Base-by-base conservation (phyloP, 2,797 vertebrate species). In the Echeneis naucrates region DNA sequence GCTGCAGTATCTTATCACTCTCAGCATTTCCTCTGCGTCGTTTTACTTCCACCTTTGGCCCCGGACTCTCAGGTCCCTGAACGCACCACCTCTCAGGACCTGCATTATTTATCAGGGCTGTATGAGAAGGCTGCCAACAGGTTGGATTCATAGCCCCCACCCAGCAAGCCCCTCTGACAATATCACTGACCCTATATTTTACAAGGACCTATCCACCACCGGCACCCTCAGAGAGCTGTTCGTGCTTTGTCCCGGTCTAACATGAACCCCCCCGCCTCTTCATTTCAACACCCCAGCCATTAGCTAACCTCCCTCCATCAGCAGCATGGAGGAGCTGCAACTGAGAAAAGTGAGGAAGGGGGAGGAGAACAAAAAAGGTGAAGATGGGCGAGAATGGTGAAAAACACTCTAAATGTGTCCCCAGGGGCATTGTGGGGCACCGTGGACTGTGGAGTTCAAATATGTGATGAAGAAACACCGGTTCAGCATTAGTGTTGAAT, bases 221-320 rank as follows among this genome's bases (percentile, higher is more conserved):
- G 48, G 32, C 32, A 48, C 81, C 75, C 75, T 71, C 23, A 23
- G 80, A 86, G 86, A 88, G 66, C 56, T 75, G 76, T 33, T 58
- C 71, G 60, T 19, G 61, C 42, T 72, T 37, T 30, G 66, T 53
- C 72, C 65, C 11, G 30, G 56, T 54, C 61, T 51, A n/a, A 59
- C 75, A 69, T 1, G n/a, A 61, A 38, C 44, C 68, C 8, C 48
- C n/a, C 47, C 4, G 3, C 61, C 45, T 55, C 64, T 59, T 37
- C 62, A 45, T 92, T 88, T 91, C 88, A 90, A 86, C 87, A 85
- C 66, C 26, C 26, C 51, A 52, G 70, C 87, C 87, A 89, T 92
- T 87, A 92, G 75, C 75, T 35, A 30, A 40, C 47, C 65, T 54
- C 51, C 80, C 55, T 86, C 81, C 21, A 75, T 84, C 83, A 82